Base-by-base conservation (phyloP, 1,140 invertebrate genomes). In the Megathymus violae region DNA sequence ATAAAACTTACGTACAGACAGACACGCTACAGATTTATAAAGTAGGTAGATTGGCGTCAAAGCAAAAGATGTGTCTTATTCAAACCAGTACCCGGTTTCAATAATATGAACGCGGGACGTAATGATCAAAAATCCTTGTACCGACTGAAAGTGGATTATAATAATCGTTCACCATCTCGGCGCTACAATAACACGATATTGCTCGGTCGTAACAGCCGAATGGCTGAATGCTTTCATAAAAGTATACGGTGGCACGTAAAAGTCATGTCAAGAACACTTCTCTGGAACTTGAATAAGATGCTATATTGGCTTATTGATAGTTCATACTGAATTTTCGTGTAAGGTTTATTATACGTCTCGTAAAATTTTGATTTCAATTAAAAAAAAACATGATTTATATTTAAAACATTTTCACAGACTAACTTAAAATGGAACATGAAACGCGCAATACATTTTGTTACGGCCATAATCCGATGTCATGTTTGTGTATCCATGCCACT, bases 231-330 rank as follows among this genome's bases (percentile, higher is more conserved):
- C 34, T 52, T 52, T 52, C 50, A 36, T 40, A 11, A 38, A 52
- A 40, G 50, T 52, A 52, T 52, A 52, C 4, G n/a, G 19, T 3
- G 19, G 50, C 50, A 38, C 34, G 17, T 52, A 40, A 52, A 38
- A 22, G n/a, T 25, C 22, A 19, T 52, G 22, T 25, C 40, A 13
- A n/a, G 50, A 14, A 25, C 27, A 25, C 17, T 22, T 31, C 27
- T 4, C 1, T 31, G 3, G 3, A 3, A 31, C 27, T 31, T 6
- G 7, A 9, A 9, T 31, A 31, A 31, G 27, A 31, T 31, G 3
- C 7, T 31, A 9, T 31, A 31, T 31, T 31, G 27, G 27, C 27
- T 4, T 31, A 31, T 31, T 31, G 27, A 31, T 5, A 5, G 19
- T 22, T 22, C 19, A 22, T 31, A 7, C 27, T 31, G 27, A 6